Percentiles rank a stretch among this genome's conserved stretches.
Evolutionary conservation across 1,140 invertebrate genomes (phyloP).

Genomic region (Drosophila asahinai): DNA sequence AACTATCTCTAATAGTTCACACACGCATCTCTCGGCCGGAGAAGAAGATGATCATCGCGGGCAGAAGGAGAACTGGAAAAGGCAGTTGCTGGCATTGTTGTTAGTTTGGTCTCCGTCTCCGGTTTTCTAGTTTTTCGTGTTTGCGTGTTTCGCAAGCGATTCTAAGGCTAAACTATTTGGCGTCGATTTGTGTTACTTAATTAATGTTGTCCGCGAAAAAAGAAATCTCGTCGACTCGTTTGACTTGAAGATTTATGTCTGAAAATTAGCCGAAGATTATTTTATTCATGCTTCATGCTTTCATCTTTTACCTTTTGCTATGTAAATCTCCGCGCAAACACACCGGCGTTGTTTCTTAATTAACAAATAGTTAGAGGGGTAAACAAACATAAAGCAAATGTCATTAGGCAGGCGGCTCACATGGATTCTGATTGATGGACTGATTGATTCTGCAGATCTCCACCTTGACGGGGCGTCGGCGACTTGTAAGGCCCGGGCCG

Average conservation of each 20-base stretch:
- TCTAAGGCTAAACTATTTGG: conserved; percentile 72
- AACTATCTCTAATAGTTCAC: conserved; percentile 53
- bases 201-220: conserved; percentile 62
- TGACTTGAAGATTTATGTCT: conserved; percentile 62
- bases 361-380: conserved; percentile 45
- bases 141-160: conserved; percentile 60
- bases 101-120: conserved; percentile 14
- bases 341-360: conserved; percentile 39
- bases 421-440: conserved; percentile 63
- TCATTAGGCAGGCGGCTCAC: conserved; percentile 45
- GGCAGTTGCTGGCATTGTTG: conserved; percentile 28
- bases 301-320: conserved; percentile 21
- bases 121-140: conserved; percentile 69
- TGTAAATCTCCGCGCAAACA: conserved; percentile 35
- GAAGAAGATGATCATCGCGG: conserved; percentile 16
- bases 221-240: conserved; percentile 41
- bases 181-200: conserved; percentile 64
- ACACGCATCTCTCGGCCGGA: conserved; percentile 38
- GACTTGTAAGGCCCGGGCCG: conserved; percentile 32
- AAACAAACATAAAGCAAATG: conserved; percentile 45
- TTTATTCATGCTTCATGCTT: conserved; percentile 36
- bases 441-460: conserved; percentile 56
- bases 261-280: conserved; percentile 43
- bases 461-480: conserved; percentile 62
- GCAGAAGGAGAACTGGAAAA: conserved; percentile 57